Evolutionary conservation across 2,113 vertebrate genomes (phyloP).

Genomic region (Notothenia coriiceps): DNA sequence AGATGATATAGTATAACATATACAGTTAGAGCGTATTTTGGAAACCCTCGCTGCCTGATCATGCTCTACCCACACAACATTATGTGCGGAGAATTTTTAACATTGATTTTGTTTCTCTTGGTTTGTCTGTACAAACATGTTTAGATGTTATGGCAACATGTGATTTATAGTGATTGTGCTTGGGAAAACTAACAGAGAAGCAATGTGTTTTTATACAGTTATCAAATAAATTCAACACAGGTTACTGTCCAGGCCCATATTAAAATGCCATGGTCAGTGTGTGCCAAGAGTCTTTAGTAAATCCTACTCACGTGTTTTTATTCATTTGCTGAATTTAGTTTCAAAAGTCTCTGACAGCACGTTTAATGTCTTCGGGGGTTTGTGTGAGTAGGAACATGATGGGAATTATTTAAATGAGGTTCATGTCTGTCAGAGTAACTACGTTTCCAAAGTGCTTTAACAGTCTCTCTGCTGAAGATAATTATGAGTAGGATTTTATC

Average conservation of each 20-base stretch:
- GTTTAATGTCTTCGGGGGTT: neutral
- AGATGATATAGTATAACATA: neutral
- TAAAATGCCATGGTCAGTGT: neutral
- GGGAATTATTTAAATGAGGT: slow-evolving; percentile 31
- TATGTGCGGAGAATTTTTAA: neutral
- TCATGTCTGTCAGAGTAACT: slow-evolving; percentile 17
- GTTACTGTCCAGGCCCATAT: slow-evolving; percentile 14
- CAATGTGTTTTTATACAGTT: neutral
- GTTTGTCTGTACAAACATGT: neutral
- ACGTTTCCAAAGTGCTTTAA: slow-evolving; percentile 6
- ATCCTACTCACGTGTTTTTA: slow-evolving; percentile 2
- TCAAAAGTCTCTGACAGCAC: slow-evolving; percentile 15
- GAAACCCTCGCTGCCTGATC: neutral
- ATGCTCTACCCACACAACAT: neutral
- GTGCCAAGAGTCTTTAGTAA: neutral
- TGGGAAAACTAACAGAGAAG: slow-evolving; percentile 2
- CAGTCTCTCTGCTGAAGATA: neutral
- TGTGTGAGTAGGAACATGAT: slow-evolving; percentile 13
- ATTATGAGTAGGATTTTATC: slow-evolving; percentile 13
- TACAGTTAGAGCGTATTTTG: neutral
- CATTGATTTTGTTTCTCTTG: neutral
- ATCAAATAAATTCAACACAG: neutral
- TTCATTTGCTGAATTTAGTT: slow-evolving; percentile 15
- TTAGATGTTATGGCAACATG: neutral
- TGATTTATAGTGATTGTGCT: neutral